A percentile compares a stretch with the other conserved stretches of the same genome.
phyloP scores from a whole-genome alignment of 2,113 vertebrate species.

The Heterocephalus glaber region DNA sequence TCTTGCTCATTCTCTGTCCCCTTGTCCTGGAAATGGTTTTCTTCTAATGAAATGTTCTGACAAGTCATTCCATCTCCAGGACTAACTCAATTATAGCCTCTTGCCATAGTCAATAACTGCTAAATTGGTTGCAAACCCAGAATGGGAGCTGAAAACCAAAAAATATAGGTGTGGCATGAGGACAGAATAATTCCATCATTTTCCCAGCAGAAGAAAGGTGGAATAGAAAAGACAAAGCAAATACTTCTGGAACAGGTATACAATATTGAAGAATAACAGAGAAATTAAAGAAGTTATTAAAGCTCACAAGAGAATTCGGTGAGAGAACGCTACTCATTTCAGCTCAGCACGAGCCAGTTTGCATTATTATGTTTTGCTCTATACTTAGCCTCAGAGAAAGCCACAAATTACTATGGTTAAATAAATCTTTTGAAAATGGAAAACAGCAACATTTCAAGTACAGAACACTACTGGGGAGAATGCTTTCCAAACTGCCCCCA shows the following conservation, averaged over 20 bases:
- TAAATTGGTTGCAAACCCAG: slow-evolving; percentile 54
- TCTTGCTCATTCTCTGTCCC: not conserved
- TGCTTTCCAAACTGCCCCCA: not conserved
- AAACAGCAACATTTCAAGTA: slow-evolving; percentile 52
- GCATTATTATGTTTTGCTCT: slow-evolving; percentile 67
- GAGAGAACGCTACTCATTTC: slow-evolving; percentile 60
- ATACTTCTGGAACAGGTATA: slow-evolving; percentile 61
- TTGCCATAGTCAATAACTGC: not conserved
- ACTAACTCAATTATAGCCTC: slow-evolving; percentile 12
- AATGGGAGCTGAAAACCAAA: slow-evolving; percentile 24
- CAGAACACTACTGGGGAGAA: slow-evolving; percentile 15
- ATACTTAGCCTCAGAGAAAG: slow-evolving; percentile 71
- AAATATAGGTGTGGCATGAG: not conserved
- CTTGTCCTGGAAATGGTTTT: not conserved
- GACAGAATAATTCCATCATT: slow-evolving; percentile 48
- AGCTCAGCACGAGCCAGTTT: slow-evolving; percentile 42
- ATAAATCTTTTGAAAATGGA: slow-evolving; percentile 51
- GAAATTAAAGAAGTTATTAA: slow-evolving; percentile 72
- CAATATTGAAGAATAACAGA: slow-evolving; percentile 68
- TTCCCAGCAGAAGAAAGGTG: slow-evolving; percentile 55
- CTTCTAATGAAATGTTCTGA: slow-evolving; percentile 30
- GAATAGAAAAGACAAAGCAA: slow-evolving; percentile 67
- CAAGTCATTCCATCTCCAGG: slow-evolving; percentile 10
- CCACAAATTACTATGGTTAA: slow-evolving; percentile 28
- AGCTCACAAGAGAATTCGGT: not conserved